A percentile compares a stretch with the other conserved stretches of the same genome.
Evolutionary conservation across 35 echinoderm and acorn worm species (phyloP).

Genomic region (Nesometra sesokonis): DNA sequence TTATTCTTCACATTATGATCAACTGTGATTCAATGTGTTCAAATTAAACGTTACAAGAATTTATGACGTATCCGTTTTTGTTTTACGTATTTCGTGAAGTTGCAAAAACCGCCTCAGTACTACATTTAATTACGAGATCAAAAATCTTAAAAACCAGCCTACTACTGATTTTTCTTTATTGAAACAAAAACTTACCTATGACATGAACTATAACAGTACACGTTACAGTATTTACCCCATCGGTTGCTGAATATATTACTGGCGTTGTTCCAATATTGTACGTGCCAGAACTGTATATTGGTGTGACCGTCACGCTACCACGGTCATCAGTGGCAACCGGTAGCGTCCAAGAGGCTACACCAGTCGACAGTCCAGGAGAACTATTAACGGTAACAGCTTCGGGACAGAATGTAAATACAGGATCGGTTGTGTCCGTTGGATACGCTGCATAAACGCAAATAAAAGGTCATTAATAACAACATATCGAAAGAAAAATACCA

Average conservation of each 20-base stretch:
- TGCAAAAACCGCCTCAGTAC: too few species aligned
- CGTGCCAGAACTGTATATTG: neutral
- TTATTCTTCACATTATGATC: too few species aligned
- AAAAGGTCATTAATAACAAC: too few species aligned
- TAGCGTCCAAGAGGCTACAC: neutral
- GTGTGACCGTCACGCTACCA: neutral
- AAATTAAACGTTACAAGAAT: too few species aligned
- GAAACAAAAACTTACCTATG: neutral
- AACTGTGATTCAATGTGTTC: too few species aligned
- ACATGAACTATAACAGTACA: neutral
- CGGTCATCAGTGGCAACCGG: neutral
- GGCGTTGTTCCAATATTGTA: neutral
- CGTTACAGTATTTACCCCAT: neutral
- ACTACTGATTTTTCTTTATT: too few species aligned
- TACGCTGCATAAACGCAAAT: too few species aligned
- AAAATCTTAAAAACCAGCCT: too few species aligned
- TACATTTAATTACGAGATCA: too few species aligned
- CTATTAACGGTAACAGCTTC: neutral
- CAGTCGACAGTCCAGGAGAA: neutral
- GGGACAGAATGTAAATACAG: neutral
- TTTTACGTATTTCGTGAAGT: too few species aligned
- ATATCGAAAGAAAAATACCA: too few species aligned
- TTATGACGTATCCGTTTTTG: too few species aligned
- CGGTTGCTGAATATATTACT: neutral
- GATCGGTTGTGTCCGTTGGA: neutral